Evolutionary conservation across 2,888 invertebrate species (phyloP).

Genomic region (Dynastes grantii): DNA sequence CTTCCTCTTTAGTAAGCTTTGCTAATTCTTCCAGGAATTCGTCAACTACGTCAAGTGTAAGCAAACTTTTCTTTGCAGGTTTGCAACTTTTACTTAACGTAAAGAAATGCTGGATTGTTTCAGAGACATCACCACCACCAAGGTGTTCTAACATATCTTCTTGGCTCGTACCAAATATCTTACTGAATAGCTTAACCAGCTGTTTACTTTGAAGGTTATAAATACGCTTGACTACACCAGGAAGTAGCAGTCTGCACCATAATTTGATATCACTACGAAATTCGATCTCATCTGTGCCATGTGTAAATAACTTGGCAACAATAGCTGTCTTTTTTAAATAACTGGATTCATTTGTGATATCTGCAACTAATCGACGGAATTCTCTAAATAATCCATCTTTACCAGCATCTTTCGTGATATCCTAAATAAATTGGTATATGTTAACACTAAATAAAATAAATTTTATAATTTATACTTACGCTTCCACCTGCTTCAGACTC

Average conservation of each 20-base stretch:
- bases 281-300: conserved; percentile 74
- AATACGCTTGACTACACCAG: conserved; percentile 86
- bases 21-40: conserved; percentile 82
- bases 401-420: conserved; percentile 46
- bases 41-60: conserved; percentile 86
- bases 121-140: conserved; percentile 92
- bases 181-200: conserved; percentile 89
- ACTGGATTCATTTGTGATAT: conserved; percentile 83
- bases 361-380: conserved; percentile 85
- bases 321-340: conserved; percentile 87
- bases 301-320: conserved; percentile 79
- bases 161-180: conserved; percentile 82
- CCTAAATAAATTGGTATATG: background rate
- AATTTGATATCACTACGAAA: conserved; percentile 86
- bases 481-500: background rate
- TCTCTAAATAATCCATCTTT: conserved; percentile 84
- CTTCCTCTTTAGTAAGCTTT: conserved; percentile 87
- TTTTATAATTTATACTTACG: background rate
- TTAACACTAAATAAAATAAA: background rate
- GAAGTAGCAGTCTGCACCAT: conserved; percentile 88
- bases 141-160: conserved; percentile 89
- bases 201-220: conserved; percentile 96
- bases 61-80: conserved; percentile 78
- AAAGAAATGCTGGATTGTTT: conserved; percentile 87
- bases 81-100: conserved; percentile 75